A percentile compares a stretch with the other conserved stretches of the same genome.
Conservation (phyloP, 2,888 invertebrate genomes). For the Pristionchus japonicus region DNA sequence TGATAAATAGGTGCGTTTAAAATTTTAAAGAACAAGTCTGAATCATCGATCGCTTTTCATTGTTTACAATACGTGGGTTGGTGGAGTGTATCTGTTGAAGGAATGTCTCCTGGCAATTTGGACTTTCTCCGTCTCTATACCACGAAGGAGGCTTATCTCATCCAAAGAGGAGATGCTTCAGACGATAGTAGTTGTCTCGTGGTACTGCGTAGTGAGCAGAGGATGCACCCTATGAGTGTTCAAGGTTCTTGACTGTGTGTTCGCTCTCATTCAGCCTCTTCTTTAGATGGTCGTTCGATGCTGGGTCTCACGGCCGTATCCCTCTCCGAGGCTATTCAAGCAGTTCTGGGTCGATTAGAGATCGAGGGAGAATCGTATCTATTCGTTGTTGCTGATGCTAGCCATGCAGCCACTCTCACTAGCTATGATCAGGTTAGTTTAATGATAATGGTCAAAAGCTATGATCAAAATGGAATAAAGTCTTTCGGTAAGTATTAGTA, state of each 20-base stretch:
- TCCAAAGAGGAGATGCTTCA: conserved; percentile 24
- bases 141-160: conserved; percentile 22
- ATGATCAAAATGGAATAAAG: background rate
- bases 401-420: conserved; percentile 40
- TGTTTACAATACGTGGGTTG: conserved; percentile 1
- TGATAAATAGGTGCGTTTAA: background rate
- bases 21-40: background rate
- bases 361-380: conserved; percentile 39
- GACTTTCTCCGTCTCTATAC: conserved; percentile 29
- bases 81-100: background rate
- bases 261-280: too few species aligned
- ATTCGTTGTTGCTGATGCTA: conserved; percentile 34
- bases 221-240: conserved; percentile 1
- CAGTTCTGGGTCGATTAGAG: conserved; percentile 37
- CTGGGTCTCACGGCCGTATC: conserved; percentile 15
- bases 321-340: conserved; percentile 28
- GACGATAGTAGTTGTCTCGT: background rate
- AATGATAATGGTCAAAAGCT: background rate
- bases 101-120: background rate
- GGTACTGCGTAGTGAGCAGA: background rate
- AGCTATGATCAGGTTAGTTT: conserved; percentile 21
- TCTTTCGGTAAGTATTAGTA: background rate
- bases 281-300: conserved; percentile 8
- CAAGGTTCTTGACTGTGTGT: background rate
- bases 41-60: background rate